Evolutionary conservation across 1,140 invertebrate genomes (phyloP).

Genomic region (Adelges cooleyi): DNA sequence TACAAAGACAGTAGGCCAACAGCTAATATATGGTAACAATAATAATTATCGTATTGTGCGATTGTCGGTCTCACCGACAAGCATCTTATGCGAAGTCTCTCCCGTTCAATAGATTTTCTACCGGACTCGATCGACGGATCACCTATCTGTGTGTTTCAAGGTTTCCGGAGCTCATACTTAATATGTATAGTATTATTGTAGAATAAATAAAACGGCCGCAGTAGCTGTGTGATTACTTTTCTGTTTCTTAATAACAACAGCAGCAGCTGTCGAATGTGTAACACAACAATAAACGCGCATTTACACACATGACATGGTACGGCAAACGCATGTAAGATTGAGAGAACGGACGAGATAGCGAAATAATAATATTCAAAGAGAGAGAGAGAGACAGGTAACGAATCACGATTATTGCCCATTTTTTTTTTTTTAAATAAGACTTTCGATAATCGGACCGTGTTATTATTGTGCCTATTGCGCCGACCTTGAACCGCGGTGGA

Average conservation of each 20-base stretch:
- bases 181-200: too few species aligned
- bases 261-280: not conserved
- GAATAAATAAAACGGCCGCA: too few species aligned
- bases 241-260: not conserved
- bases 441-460: slow-evolving; percentile 22
- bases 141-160: slow-evolving; percentile 2
- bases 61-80: too few species aligned
- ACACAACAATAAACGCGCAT: not conserved
- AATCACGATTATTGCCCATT: slow-evolving; percentile 18
- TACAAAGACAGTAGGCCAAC: too few species aligned
- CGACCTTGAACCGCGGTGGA: slow-evolving; percentile 9
- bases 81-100: too few species aligned
- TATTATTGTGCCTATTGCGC: slow-evolving; percentile 5
- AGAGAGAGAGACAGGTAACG: not conserved
- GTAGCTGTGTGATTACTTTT: not conserved
- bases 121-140: too few species aligned
- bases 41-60: too few species aligned
- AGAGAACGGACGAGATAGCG: not conserved
- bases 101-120: too few species aligned
- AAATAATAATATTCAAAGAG: too few species aligned
- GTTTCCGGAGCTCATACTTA: not conserved
- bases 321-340: not conserved
- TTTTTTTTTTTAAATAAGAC: not conserved
- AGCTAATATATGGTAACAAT: too few species aligned
- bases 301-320: not conserved